Base-by-base conservation (phyloP, 2,113 vertebrate species). In the Malurus melanocephalus region DNA sequence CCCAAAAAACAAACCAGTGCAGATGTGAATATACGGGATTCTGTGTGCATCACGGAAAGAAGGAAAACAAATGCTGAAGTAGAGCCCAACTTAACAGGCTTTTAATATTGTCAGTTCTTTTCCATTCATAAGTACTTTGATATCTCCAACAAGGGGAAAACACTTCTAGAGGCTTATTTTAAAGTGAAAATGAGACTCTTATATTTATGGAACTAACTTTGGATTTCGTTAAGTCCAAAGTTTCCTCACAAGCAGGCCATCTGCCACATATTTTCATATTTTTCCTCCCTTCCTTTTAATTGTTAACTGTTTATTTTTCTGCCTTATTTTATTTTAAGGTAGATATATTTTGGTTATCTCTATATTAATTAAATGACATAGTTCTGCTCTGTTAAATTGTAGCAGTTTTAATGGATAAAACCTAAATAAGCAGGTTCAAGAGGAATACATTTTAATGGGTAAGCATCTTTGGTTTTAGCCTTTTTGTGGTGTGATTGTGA, bases 401-500 rank as follows among this genome's bases (percentile, higher is more conserved):
- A 88, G 60, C 27, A 40, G 22, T 53, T 92, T 88, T 74, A 71
- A 48, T 60, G 10, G 13, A 84, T 65, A 19, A 79, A 38, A 60
- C 75, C 52, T 35, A 30, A 81, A 85, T 92, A 92, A 95, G 33
- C 15, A 89, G 75, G 88, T 93, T 94, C 78, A 61, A 38, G 46
- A 80, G 13, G 12, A 75, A 7, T 40, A 61, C 75, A 56, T 83
- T 55, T 93, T 77, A 18, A 35, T 67, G 59, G 17, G 55, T 87
- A 82, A 26, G 4, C 2, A 14, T 69, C 79, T 92, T 95, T 85
- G 80, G n/a, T 51, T 91, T 93, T 87, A 90, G 40, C 46, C 8
- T 87, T 92, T 94, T 94, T 94, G 46, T 55, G 92, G 28, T 90
- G 72, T 81, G 87, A 81, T 85, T 64, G 14, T 48, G 61, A 91